phyloP scores from a whole-genome alignment of 2,888 invertebrate species.

The Archips xylosteana region DNA sequence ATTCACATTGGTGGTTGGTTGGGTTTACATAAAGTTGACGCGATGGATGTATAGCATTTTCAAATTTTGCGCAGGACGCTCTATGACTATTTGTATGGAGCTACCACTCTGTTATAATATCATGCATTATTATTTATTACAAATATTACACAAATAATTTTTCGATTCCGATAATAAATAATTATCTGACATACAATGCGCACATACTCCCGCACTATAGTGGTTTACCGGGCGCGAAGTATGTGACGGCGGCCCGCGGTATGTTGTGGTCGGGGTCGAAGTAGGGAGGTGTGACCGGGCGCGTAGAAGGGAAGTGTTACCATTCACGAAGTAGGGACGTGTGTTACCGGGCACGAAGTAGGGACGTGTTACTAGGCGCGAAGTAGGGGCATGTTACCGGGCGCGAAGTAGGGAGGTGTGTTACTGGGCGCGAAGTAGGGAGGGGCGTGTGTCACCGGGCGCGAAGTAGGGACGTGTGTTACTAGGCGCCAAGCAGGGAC shows the following conservation, averaged over 20 bases:
- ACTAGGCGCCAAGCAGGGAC: not conserved
- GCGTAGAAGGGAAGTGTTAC: conserved; percentile 82
- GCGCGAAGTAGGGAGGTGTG: conserved; percentile 89
- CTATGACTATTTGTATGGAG: too few relatives aligned
- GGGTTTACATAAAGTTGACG: too few relatives aligned
- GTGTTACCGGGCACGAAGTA: conserved; percentile 94
- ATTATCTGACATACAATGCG: too few relatives aligned
- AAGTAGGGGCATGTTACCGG: conserved; percentile 84
- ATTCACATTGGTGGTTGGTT: too few relatives aligned
- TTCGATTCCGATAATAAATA: too few relatives aligned
- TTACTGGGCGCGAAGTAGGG: conserved; percentile 94
- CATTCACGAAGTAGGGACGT: not conserved
- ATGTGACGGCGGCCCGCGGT: conserved; percentile 90
- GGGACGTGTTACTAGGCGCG: too few relatives aligned
- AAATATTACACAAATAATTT: too few relatives aligned
- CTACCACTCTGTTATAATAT: too few relatives aligned
- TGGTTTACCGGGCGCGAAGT: conserved; percentile 92
- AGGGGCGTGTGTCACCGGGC: conserved; percentile 86
- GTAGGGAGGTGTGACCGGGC: conserved; percentile 86
- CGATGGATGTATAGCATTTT: too few relatives aligned
- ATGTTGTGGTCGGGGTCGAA: conserved; percentile 85
- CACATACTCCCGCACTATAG: too few relatives aligned
- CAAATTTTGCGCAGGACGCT: too few relatives aligned
- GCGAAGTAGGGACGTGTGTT: conserved; percentile 88
- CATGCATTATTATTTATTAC: too few relatives aligned